A percentile compares a stretch with the other conserved stretches of the same genome.
These are phyloP conservation scores for Cheirogaleus medius DNA, from an alignment of 2,113 vertebrate species.

Conservation along the genomic window DNA sequence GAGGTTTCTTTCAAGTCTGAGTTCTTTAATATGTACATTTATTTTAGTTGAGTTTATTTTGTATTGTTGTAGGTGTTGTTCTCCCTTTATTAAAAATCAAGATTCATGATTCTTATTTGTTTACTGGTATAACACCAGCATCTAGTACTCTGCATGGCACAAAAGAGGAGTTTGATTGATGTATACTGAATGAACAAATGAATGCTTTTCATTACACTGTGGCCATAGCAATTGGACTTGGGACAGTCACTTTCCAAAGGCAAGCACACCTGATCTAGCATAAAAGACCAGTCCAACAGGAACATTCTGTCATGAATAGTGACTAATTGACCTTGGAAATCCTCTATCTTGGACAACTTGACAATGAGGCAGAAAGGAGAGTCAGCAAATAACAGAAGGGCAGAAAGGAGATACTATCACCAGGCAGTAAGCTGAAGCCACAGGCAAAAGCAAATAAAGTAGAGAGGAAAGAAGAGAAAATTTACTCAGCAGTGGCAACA, in stretches of 20 bases:
- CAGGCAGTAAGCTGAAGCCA: neutral
- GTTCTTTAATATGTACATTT: neutral
- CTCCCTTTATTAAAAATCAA: neutral
- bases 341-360: neutral
- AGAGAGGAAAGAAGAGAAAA: neutral
- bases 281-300: neutral
- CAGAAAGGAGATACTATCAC: neutral
- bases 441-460: neutral
- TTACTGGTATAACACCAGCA: neutral
- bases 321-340: constrained; percentile 10
- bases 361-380: neutral
- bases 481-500: neutral
- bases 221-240: neutral
- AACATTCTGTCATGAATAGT: neutral
- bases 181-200: neutral
- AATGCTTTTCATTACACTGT: neutral
- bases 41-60: neutral
- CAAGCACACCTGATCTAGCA: neutral
- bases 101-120: neutral
- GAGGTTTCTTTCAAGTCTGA: neutral
- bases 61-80: neutral
- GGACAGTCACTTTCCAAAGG: neutral
- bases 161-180: constrained; percentile 7
- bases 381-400: neutral
- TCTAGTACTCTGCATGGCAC: neutral